Conservation (phyloP, 2,888 invertebrate species). For the Drosophila multiciliata region DNA sequence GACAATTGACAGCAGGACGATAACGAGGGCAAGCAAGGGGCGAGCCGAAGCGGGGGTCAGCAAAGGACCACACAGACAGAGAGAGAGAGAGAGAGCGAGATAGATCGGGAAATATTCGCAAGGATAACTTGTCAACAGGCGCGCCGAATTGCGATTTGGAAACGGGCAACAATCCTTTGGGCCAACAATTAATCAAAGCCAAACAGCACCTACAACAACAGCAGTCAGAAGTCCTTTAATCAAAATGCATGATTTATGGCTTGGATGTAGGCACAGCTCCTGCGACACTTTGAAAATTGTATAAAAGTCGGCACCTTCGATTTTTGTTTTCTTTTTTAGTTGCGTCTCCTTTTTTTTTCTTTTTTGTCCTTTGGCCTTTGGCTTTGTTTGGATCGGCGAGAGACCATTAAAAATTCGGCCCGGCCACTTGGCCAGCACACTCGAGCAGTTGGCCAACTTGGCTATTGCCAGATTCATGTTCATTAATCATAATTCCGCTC, state of each 20-base stretch:
- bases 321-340: conserved; percentile 26
- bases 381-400: conserved; percentile 62
- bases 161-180: conserved; percentile 73
- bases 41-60: conserved; percentile 16
- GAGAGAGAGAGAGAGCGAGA: background rate
- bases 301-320: conserved; percentile 49
- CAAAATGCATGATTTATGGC: conserved; percentile 70
- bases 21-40: conserved; percentile 27
- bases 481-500: conserved; percentile 74
- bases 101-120: conserved; percentile 16
- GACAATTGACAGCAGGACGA: conserved; percentile 68
- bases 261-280: conserved; percentile 35
- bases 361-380: conserved; percentile 59
- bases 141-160: conserved; percentile 73
- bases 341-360: conserved; percentile 18
- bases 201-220: conserved; percentile 65
- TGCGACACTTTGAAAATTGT: conserved; percentile 35
- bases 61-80: conserved; percentile 33
- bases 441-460: conserved; percentile 63
- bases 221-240: conserved; percentile 57
- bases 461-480: conserved; percentile 32
- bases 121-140: conserved; percentile 76
- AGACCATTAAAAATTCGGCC: conserved; percentile 71
- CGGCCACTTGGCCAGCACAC: conserved; percentile 67
- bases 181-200: conserved; percentile 65